phyloP scores from a whole-genome alignment of 2,888 invertebrate species.

The Hypselothyrea guttata region DNA sequence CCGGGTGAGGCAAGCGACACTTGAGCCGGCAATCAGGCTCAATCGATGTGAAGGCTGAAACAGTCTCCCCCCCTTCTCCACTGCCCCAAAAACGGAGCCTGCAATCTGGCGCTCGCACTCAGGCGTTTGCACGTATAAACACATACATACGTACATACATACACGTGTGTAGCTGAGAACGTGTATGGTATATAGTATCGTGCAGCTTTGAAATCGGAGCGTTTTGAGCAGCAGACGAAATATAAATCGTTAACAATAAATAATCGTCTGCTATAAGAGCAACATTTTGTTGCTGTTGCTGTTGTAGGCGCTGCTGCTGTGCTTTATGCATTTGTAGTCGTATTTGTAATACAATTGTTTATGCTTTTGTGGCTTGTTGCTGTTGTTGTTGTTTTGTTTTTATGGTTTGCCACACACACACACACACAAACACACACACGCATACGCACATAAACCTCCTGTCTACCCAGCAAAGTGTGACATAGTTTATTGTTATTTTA shows the following conservation, averaged over 20 bases:
- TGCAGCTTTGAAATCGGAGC: slow-evolving; percentile 63
- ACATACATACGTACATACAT: slow-evolving; percentile 16
- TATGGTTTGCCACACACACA: slow-evolving; percentile 53
- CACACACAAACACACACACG: slow-evolving; percentile 2
- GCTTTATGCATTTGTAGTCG: slow-evolving; percentile 74
- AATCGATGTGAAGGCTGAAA: slow-evolving; percentile 59
- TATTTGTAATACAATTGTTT: slow-evolving; percentile 77
- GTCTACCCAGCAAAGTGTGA: slow-evolving; percentile 54
- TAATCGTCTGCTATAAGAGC: slow-evolving; percentile 66
- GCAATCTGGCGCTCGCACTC: slow-evolving; percentile 70
- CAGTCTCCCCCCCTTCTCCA: neutral
- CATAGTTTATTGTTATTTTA: slow-evolving; percentile 77
- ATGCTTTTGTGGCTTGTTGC: slow-evolving; percentile 53
- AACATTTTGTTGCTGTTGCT: slow-evolving; percentile 29
- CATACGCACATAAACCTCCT: slow-evolving; percentile 8
- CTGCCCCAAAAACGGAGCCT: slow-evolving; percentile 28
- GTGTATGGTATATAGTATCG: too few species aligned
- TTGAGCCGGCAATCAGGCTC: slow-evolving; percentile 75
- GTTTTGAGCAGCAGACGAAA: slow-evolving; percentile 45
- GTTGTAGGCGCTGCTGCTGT: slow-evolving; percentile 39
- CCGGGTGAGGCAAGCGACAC: slow-evolving; percentile 64
- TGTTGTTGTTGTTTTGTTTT: slow-evolving; percentile 61
- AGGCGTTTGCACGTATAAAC: slow-evolving; percentile 59
- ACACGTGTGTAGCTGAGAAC: slow-evolving; percentile 8
- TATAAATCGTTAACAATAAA: slow-evolving; percentile 78